These are phyloP conservation scores for Heliconius ismenius DNA, from an alignment of 2,888 invertebrate genomes.

Conservation along the genomic window DNA sequence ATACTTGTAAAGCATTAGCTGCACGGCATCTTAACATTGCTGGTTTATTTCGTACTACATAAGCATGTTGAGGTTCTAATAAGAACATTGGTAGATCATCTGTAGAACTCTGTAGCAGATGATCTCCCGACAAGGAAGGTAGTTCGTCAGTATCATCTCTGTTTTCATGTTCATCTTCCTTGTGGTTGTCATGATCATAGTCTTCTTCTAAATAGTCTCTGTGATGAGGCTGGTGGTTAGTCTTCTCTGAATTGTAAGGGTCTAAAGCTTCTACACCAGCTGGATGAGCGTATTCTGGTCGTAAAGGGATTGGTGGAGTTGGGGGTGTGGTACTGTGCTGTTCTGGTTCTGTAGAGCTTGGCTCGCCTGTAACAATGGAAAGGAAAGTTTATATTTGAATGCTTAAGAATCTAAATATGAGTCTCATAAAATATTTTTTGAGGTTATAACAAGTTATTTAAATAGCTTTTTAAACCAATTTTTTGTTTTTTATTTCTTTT, in stretches of 20 bases:
- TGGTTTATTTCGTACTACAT: constrained; percentile 94
- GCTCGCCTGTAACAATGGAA: constrained; percentile 66
- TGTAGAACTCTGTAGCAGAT: constrained; percentile 79
- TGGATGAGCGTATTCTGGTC: constrained; percentile 77
- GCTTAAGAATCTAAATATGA: background rate
- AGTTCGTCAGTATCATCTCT: constrained; percentile 78
- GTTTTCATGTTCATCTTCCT: constrained; percentile 75
- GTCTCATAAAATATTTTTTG: background rate
- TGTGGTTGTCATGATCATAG: constrained; percentile 73
- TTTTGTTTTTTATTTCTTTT: too few species aligned
- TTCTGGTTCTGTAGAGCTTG: constrained; percentile 67
- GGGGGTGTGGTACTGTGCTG: constrained; percentile 58
- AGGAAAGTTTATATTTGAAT: background rate
- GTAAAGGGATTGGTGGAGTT: constrained; percentile 67
- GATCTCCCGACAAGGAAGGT: constrained; percentile 74
- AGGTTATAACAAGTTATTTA: too few species aligned
- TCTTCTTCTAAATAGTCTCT: constrained; percentile 77
- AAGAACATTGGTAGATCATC: constrained; percentile 92
- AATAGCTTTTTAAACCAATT: too few species aligned
- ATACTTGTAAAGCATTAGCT: constrained; percentile 92
- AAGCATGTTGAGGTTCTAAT: constrained; percentile 92
- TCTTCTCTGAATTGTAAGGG: constrained; percentile 77
- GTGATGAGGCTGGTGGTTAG: constrained; percentile 64
- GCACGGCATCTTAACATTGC: constrained; percentile 94
- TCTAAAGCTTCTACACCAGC: constrained; percentile 76